A percentile compares a stretch with the other conserved stretches of the same genome.
Conservation (phyloP, 2,888 invertebrate genomes). For the Agonopterix heracliana region DNA sequence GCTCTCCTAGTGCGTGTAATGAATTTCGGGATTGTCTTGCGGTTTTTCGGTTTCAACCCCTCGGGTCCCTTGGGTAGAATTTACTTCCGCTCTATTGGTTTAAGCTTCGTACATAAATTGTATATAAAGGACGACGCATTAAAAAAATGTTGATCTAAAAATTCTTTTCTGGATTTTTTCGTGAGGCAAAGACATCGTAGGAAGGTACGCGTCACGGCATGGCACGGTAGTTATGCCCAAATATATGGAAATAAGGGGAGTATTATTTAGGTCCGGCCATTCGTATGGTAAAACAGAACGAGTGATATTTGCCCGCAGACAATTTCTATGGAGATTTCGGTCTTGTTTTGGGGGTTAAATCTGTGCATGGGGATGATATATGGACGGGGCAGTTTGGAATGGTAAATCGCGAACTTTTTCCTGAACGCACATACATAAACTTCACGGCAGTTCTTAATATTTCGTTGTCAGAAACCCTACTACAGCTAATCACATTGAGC, state of each 20-base stretch:
- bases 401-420: slow-evolving; percentile 24
- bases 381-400: slow-evolving; percentile 36
- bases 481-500: neutral
- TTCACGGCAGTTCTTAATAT: slow-evolving; percentile 23
- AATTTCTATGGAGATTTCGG: slow-evolving; percentile 73
- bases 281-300: slow-evolving; percentile 71
- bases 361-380: slow-evolving; percentile 65
- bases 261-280: slow-evolving; percentile 71
- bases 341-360: slow-evolving; percentile 67
- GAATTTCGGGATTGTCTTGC: slow-evolving; percentile 73
- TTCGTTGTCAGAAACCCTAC: neutral
- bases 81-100: slow-evolving; percentile 45
- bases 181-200: slow-evolving; percentile 28
- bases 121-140: slow-evolving; percentile 28
- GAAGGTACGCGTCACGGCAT: slow-evolving; percentile 44
- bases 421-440: slow-evolving; percentile 21
- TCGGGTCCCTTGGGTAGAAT: slow-evolving; percentile 37
- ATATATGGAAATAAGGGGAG: slow-evolving; percentile 63
- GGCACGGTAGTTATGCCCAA: slow-evolving; percentile 44
- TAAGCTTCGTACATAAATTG: slow-evolving; percentile 20
- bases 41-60: slow-evolving; percentile 63
- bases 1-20: slow-evolving; percentile 64
- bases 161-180: slow-evolving; percentile 38
- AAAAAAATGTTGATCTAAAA: slow-evolving; percentile 28
- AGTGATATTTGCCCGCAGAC: slow-evolving; percentile 67